These are phyloP conservation scores for Eristalis pertinax DNA, from an alignment of 2,888 invertebrate species.

Conservation along the genomic window DNA sequence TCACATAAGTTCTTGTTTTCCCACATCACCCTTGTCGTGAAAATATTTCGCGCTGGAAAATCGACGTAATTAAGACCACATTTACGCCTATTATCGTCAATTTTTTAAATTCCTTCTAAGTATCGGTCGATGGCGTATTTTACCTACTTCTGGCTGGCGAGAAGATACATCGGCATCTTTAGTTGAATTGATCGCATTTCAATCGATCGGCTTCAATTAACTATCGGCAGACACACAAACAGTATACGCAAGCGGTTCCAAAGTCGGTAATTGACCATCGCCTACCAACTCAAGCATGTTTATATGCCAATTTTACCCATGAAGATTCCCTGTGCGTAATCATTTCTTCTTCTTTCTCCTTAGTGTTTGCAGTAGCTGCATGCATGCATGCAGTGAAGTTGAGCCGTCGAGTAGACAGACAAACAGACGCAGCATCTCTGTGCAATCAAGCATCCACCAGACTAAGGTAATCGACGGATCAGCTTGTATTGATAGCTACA, in stretches of 20 bases:
- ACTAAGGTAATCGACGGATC: constrained; percentile 36
- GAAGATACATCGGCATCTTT: constrained; percentile 69
- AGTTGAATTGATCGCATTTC: constrained; percentile 72
- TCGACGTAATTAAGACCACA: constrained; percentile 70
- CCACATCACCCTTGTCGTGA: constrained; percentile 70
- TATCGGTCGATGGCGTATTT: constrained; percentile 24
- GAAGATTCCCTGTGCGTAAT: too few species aligned
- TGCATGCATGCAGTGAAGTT: constrained; percentile 1
- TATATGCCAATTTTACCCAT: constrained; percentile 13
- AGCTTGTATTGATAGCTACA: constrained; percentile 74
- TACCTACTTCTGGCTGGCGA: constrained; percentile 38
- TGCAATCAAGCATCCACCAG: constrained; percentile 48
- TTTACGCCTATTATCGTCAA: constrained; percentile 71
- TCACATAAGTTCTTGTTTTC: constrained; percentile 68
- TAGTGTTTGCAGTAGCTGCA: not conserved
- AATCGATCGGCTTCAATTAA: constrained; percentile 73
- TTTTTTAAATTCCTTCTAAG: constrained; percentile 60
- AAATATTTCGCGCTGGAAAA: constrained; percentile 70
- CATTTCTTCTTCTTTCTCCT: not conserved
- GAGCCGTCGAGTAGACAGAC: not conserved
- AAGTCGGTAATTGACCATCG: constrained; percentile 39
- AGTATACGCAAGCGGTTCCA: constrained; percentile 36
- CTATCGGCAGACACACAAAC: constrained; percentile 44
- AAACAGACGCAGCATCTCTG: not conserved
- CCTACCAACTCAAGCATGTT: constrained; percentile 1